Conservation (phyloP, 2,113 vertebrate species). For the Brachyistius frenatus region DNA sequence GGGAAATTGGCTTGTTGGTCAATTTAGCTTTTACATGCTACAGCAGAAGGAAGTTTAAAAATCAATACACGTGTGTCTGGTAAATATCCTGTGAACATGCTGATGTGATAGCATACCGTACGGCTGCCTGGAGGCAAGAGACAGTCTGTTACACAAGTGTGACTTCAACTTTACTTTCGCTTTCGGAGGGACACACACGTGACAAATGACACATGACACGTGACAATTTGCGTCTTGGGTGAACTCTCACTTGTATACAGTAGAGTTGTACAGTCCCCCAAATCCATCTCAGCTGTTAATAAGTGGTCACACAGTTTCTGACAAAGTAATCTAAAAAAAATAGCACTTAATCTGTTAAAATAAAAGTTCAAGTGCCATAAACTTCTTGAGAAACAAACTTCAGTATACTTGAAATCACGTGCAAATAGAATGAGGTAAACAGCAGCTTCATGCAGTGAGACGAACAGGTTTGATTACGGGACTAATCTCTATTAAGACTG, state of each 20-base stretch:
- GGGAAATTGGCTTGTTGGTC: conserved; percentile 62
- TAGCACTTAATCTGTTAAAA: background rate
- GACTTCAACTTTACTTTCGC: background rate
- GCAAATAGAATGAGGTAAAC: background rate
- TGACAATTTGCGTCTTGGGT: too few relatives aligned
- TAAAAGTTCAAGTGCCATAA: background rate
- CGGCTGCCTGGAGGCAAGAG: background rate
- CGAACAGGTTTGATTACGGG: background rate
- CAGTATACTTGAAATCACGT: background rate
- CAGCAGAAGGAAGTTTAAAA: conserved; percentile 25
- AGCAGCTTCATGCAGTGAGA: background rate
- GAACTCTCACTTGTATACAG: too few relatives aligned
- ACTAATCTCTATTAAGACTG: too few relatives aligned
- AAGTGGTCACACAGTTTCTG: background rate
- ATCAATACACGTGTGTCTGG: conserved; percentile 49
- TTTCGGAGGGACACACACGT: background rate
- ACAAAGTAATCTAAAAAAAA: background rate
- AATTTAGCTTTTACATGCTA: conserved; percentile 66
- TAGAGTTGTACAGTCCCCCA: background rate
- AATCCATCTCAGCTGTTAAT: background rate
- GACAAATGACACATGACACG: too few relatives aligned
- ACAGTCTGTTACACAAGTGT: background rate
- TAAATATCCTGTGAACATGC: conserved; percentile 29
- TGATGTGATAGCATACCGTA: background rate
- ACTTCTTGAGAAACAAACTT: background rate